phyloP scores from a whole-genome alignment of 30 jellyfish, hydroid and myxozoan species.

The Chironex yamaguchii region DNA sequence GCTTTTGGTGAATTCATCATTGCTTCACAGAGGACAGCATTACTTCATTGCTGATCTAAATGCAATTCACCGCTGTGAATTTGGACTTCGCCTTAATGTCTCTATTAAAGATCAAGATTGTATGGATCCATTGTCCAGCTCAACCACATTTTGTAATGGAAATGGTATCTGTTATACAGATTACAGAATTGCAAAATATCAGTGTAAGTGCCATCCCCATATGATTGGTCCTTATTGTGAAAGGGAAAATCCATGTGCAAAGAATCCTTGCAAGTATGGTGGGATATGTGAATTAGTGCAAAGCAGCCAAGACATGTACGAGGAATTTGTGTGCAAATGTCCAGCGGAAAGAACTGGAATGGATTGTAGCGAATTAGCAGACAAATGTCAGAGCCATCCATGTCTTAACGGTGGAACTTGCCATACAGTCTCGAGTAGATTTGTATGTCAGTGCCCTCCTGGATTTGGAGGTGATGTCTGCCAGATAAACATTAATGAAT shows the following conservation, averaged over 20 bases:
- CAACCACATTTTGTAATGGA: constrained; percentile 73
- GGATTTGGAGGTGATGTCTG: constrained; percentile 81
- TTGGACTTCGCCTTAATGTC: constrained; percentile 94
- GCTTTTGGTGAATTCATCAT: constrained; percentile 71
- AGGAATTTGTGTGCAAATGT: constrained; percentile 82
- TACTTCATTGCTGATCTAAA: constrained; percentile 92
- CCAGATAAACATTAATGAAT: constrained; percentile 59
- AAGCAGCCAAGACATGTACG: constrained; percentile 32
- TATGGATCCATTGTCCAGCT: constrained; percentile 44
- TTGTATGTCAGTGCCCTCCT: constrained; percentile 74
- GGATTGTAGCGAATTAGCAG: constrained; percentile 73
- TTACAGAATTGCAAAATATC: constrained; percentile 51
- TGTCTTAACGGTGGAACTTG: constrained; percentile 88
- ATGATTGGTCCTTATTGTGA: constrained; percentile 86
- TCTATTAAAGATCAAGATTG: constrained; percentile 84
- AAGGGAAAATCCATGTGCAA: constrained; percentile 90
- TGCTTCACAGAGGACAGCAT: constrained; percentile 78
- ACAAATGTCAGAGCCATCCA: constrained; percentile 77
- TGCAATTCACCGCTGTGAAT: constrained; percentile 80
- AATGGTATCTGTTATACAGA: constrained; percentile 91
- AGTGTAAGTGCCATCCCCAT: constrained; percentile 88
- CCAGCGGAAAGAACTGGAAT: constrained; percentile 72
- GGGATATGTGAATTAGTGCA: constrained; percentile 70
- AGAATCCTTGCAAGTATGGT: constrained; percentile 77
- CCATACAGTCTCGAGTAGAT: constrained; percentile 30